A percentile compares a stretch with the other conserved stretches of the same genome.
These are phyloP conservation scores for Piscicola geometra DNA, from an alignment of 2,888 invertebrate species.

Conservation along the genomic window DNA sequence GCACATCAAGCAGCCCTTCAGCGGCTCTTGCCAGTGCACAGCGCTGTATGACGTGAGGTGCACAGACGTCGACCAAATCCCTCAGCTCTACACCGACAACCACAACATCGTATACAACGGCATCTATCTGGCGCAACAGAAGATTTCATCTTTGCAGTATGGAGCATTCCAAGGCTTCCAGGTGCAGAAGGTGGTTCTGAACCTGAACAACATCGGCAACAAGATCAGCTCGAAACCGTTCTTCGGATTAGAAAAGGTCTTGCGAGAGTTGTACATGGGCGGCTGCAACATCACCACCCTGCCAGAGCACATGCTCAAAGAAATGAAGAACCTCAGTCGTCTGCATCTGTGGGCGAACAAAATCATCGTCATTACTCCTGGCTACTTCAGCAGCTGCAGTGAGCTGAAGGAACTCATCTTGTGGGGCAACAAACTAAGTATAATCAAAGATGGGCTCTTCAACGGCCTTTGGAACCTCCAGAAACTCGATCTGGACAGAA, in stretches of 20 bases:
- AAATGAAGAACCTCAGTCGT: slow-evolving; percentile 33
- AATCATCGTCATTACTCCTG: slow-evolving; percentile 38
- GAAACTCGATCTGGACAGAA: slow-evolving; percentile 43
- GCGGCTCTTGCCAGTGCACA: slow-evolving; percentile 31
- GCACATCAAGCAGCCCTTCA: background rate
- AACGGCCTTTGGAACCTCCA: slow-evolving; percentile 38
- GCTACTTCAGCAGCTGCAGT: slow-evolving; percentile 37
- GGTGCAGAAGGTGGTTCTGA: slow-evolving; percentile 40
- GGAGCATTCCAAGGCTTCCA: slow-evolving; percentile 38
- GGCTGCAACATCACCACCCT: slow-evolving; percentile 37
- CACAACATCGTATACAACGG: slow-evolving; percentile 30
- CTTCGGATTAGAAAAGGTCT: slow-evolving; percentile 37
- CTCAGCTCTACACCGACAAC: slow-evolving; percentile 8
- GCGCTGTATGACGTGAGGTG: slow-evolving; percentile 33
- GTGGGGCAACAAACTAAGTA: slow-evolving; percentile 42
- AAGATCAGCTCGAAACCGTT: slow-evolving; percentile 37
- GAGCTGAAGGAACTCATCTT: slow-evolving; percentile 40
- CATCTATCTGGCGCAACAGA: slow-evolving; percentile 38
- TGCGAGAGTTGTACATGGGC: slow-evolving; percentile 42
- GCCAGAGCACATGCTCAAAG: slow-evolving; percentile 36
- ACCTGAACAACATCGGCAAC: slow-evolving; percentile 41
- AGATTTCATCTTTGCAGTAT: slow-evolving; percentile 35
- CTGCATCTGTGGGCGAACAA: slow-evolving; percentile 43
- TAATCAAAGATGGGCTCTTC: slow-evolving; percentile 39
- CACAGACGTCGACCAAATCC: slow-evolving; percentile 17